Conservation (phyloP, 2,113 vertebrate genomes). For the Centrocercus urophasianus region DNA sequence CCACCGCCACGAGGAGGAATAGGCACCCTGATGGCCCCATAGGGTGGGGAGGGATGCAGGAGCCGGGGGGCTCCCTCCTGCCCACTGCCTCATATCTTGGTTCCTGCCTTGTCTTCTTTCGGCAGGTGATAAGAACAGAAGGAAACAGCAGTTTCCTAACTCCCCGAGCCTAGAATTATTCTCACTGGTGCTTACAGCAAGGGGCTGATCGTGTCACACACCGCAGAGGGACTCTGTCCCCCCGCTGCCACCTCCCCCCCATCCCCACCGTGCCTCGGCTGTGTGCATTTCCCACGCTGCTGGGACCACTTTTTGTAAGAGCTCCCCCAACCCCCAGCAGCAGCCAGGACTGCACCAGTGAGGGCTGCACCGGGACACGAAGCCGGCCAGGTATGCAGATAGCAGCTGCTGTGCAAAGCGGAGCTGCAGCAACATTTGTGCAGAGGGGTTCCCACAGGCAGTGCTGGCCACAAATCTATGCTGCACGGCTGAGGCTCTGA, state of each 20-base stretch:
- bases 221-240: neutral
- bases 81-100: neutral
- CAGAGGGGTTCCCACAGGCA: neutral
- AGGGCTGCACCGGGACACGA: accelerated
- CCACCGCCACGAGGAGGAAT: neutral
- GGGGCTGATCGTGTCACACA: neutral
- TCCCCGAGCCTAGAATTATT: neutral
- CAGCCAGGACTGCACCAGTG: accelerated
- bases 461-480: neutral
- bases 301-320: neutral
- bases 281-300: neutral
- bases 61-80: neutral
- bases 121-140: neutral
- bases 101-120: neutral
- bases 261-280: neutral
- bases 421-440: neutral
- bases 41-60: neutral
- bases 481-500: neutral
- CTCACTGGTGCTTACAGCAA: neutral
- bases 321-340: neutral
- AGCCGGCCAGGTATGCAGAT: neutral
- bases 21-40: accelerated
- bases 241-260: neutral
- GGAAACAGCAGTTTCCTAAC: conserved; percentile 12
- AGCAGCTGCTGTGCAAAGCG: neutral